phyloP scores from a whole-genome alignment of 2,888 invertebrate species.

The Hemicrepidius hirtus region DNA sequence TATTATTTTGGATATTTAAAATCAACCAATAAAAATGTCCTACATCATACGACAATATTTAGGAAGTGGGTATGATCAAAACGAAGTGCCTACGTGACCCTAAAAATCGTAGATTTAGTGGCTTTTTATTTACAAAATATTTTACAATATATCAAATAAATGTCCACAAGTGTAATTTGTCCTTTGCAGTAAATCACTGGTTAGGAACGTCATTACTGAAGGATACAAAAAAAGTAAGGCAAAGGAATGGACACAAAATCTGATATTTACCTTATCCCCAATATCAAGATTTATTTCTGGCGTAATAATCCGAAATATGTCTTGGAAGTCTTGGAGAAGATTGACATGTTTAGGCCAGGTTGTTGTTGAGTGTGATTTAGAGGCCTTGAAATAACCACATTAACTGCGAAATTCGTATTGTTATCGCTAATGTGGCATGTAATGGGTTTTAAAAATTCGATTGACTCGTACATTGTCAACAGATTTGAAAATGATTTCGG shows the following conservation, averaged over 20 bases:
- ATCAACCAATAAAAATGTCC: no score
- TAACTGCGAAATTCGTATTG: slow-evolving; percentile 22
- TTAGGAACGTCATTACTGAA: slow-evolving; percentile 24
- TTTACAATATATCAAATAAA: slow-evolving; percentile 33
- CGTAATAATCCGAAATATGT: neutral
- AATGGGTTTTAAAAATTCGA: slow-evolving; percentile 44
- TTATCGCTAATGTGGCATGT: slow-evolving; percentile 34
- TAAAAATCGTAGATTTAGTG: no score
- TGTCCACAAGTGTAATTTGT: slow-evolving; percentile 23
- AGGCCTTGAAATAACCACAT: slow-evolving; percentile 11
- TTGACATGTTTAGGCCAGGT: slow-evolving; percentile 2
- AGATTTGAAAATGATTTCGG: slow-evolving; percentile 24
- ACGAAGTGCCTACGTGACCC: no score
- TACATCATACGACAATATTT: no score
- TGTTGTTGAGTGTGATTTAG: slow-evolving; percentile 14
- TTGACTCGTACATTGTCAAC: slow-evolving; percentile 43
- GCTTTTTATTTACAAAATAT: slow-evolving; percentile 14
- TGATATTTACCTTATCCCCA: no score
- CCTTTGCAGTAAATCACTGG: slow-evolving; percentile 26
- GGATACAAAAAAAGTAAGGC: slow-evolving; percentile 12
- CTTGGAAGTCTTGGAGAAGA: neutral
- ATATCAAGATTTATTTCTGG: no score
- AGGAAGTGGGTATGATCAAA: no score
- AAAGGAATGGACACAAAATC: no score
- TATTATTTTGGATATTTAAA: no score